Evolutionary conservation across 2,113 vertebrate genomes (phyloP).

Genomic region (Casuarius casuarius): DNA sequence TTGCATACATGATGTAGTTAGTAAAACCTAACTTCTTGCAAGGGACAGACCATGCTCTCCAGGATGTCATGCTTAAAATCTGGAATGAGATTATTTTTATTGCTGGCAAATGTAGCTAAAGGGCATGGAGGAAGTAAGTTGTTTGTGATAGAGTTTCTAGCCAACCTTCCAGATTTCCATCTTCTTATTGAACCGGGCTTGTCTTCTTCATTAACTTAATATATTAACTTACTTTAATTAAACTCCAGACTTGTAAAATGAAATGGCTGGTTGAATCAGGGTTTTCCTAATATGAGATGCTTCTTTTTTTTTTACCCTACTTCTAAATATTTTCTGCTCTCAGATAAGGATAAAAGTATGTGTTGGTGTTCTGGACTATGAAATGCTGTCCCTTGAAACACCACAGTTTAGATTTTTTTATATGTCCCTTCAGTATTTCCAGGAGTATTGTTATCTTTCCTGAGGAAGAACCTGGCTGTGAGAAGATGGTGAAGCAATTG

Average conservation of each 20-base stretch:
- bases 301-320: not conserved
- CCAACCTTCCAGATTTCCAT: slow-evolving; percentile 22
- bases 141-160: slow-evolving; percentile 39
- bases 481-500: slow-evolving; percentile 12
- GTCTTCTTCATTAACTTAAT: not conserved
- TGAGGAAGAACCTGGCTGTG: not conserved
- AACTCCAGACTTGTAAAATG: not conserved
- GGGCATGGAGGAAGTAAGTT: slow-evolving; percentile 18
- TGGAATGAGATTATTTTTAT: slow-evolving; percentile 71
- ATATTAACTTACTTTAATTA: not conserved
- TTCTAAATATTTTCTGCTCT: not conserved
- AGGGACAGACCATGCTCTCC: not conserved
- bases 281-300: not conserved
- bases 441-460: not conserved
- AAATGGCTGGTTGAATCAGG: not conserved
- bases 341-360: not conserved
- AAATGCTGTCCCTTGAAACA: not conserved
- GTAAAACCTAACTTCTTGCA: not conserved
- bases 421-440: not conserved
- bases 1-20: slow-evolving; percentile 42
- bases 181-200: slow-evolving; percentile 4
- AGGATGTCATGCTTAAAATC: slow-evolving; percentile 51
- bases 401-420: not conserved
- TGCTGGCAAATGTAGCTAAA: slow-evolving; percentile 54
- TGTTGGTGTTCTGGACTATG: not conserved